Conservation (phyloP, 2,113 vertebrate genomes). For the Zonotrichia leucophrys region DNA sequence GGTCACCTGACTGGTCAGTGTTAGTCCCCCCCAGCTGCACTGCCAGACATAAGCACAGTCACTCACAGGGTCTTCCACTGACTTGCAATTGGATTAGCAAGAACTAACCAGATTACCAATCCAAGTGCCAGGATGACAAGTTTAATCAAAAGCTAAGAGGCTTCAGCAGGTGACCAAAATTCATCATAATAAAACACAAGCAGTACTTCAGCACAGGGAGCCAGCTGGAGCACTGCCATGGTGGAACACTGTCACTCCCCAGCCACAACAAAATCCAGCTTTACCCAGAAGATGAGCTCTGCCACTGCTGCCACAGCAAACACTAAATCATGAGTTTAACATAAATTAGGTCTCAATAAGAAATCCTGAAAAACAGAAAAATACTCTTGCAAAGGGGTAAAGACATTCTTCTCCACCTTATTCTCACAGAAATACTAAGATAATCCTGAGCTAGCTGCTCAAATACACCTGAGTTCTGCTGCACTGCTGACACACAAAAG, state of each 20-base stretch:
- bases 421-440: neutral
- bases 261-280: neutral
- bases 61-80: conserved; percentile 3
- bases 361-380: neutral
- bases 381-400: neutral
- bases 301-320: neutral
- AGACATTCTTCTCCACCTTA: neutral
- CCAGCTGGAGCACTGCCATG: neutral
- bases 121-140: neutral
- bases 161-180: neutral
- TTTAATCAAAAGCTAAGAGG: conserved; percentile 18
- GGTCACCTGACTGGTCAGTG: neutral
- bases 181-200: neutral
- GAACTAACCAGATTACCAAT: conserved; percentile 34
- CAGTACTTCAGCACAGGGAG: neutral
- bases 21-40: conserved; percentile 16
- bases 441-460: neutral
- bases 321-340: neutral
- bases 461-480: neutral
- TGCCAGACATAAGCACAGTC: neutral
- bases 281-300: neutral
- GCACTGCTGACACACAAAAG: neutral
- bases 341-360: rapidly evolving
- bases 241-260: neutral
- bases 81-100: conserved; percentile 37